Base-by-base conservation (phyloP, 2,888 invertebrate species). In the Apamea monoglypha region DNA sequence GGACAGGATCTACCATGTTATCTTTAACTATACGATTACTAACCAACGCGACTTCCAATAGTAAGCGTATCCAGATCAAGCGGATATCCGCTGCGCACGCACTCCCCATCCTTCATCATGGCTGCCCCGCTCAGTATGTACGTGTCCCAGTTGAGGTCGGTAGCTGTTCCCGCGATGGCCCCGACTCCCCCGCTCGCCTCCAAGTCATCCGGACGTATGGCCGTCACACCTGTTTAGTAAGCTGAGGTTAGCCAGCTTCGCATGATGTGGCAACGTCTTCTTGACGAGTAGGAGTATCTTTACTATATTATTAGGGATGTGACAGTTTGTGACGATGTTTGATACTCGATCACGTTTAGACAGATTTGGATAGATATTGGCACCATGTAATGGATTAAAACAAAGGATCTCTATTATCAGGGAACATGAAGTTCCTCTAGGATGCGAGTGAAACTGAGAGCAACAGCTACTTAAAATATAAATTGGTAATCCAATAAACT, bases 91-190 rank as follows among this genome's bases (percentile, higher is more conserved):
- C 98, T 98, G 70, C 98, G 98, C 71, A 99, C 97, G 29, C 98
- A 98, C 63, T 98, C 97, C 8, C 99, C 99, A 93, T 99, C 99
- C 92, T 98, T 98, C 98, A 99, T 99, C 88, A 99, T 98, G 75
- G 99, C 98, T 1, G 98, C 98, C 0, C 99, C 99, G 91, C 99
- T 99, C 18, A 99, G 96, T 97, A 99, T 99, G 97, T 99, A 99
- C 0, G 99, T 99, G 91, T 99, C 99, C 92, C 98, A 98, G 93
- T 98, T 98, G 75, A 99, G 98, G 93, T 99, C 99, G 0, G 99
- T 99, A 92, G 99, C 99, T 8, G 99, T 99, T 67, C 98, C 98
- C 0, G 99, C 96, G 56, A 96, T 82, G 0, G 94, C 93, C 0
- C 94, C 95, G 1, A 94, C 92, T 2, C 95, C 95, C 0, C 95